These are phyloP conservation scores for Diceros bicornis DNA, from an alignment of 2,797 vertebrate genomes.

Conservation along the genomic window DNA sequence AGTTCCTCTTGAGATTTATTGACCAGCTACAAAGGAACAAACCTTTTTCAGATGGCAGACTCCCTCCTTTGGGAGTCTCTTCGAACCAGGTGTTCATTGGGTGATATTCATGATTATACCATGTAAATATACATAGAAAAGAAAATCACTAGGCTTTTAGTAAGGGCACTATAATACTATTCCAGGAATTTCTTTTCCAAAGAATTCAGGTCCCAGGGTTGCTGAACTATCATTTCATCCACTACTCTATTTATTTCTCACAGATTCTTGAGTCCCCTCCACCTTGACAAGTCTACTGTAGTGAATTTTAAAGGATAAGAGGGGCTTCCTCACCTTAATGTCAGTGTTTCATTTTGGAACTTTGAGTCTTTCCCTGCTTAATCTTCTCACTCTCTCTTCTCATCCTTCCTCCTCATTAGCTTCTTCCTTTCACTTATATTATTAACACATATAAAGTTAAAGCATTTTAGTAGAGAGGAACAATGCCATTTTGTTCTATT, in stretches of 20 bases:
- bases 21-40: background rate
- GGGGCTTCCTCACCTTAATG: background rate
- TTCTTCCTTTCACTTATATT: background rate
- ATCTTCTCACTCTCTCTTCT: background rate
- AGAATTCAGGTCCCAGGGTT: background rate
- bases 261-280: background rate
- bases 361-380: background rate
- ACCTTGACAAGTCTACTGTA: background rate
- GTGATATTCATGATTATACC: background rate
- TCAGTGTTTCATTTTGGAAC: background rate
- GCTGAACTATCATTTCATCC: background rate
- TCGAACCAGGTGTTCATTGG: background rate
- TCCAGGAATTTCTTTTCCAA: background rate
- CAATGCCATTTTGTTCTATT: background rate
- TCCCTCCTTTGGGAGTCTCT: background rate
- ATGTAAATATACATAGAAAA: background rate
- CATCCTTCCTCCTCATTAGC: background rate
- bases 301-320: background rate
- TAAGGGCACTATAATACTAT: background rate
- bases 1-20: background rate
- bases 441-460: background rate
- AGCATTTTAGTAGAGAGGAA: background rate
- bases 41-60: background rate
- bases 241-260: background rate
- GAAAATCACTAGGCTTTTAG: background rate